These are phyloP conservation scores for Caracal caracal DNA, from an alignment of 2,113 vertebrate genomes.

Conservation along the genomic window DNA sequence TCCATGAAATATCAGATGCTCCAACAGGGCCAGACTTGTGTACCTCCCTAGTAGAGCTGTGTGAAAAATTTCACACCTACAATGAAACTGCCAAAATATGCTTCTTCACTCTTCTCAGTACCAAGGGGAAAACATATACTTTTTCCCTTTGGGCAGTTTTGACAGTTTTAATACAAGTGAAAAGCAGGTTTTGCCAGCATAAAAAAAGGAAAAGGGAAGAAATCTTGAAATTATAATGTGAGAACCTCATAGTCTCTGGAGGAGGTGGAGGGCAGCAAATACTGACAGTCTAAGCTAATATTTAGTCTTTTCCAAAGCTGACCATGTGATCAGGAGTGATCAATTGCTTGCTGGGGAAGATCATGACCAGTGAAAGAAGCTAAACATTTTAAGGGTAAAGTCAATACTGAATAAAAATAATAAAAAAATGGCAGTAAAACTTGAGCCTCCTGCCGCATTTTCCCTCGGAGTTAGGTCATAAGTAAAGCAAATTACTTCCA, in stretches of 20 bases:
- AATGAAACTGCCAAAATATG: conserved; percentile 79
- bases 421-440: conserved; percentile 71
- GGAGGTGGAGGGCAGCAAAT: background rate
- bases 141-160: conserved; percentile 81
- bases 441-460: conserved; percentile 5
- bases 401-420: conserved; percentile 67
- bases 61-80: conserved; percentile 81
- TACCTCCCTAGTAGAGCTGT: conserved; percentile 75
- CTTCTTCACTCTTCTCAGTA: conserved; percentile 71
- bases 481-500: conserved; percentile 45
- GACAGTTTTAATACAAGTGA: conserved; percentile 81
- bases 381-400: conserved; percentile 63
- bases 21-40: conserved; percentile 76
- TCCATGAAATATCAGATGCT: conserved; percentile 84
- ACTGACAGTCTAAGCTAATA: conserved; percentile 25
- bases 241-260: conserved; percentile 59
- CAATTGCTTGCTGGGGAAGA: conserved; percentile 31
- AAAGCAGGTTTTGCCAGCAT: conserved; percentile 78
- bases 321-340: background rate
- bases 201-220: conserved; percentile 60
- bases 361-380: background rate
- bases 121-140: conserved; percentile 74
- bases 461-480: conserved; percentile 5
- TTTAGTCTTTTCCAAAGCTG: conserved; percentile 50
- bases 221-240: conserved; percentile 71